Conservation (phyloP, 2,113 vertebrate species). For the Syngnathus scovelli region DNA sequence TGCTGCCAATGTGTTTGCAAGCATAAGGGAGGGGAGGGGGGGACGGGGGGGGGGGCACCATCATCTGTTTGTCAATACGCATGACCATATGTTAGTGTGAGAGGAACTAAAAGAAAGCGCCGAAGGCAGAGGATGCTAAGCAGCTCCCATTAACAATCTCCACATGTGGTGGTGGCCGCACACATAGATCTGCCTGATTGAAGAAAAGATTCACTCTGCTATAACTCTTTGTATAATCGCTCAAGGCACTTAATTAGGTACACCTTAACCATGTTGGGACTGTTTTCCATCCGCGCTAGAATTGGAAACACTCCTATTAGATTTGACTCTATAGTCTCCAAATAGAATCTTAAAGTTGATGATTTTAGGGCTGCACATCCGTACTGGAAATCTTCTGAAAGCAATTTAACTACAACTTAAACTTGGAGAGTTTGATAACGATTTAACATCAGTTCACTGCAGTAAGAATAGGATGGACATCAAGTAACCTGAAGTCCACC, state of each 20-base stretch:
- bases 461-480: neutral
- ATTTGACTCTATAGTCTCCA: neutral
- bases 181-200: constrained; percentile 34
- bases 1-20: constrained; percentile 38
- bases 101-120: constrained; percentile 39
- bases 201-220: constrained; percentile 8
- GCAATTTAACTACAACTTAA: neutral
- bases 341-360: neutral
- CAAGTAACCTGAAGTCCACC: neutral
- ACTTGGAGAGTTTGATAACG: neutral
- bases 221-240: neutral
- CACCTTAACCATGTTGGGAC: neutral
- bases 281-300: neutral
- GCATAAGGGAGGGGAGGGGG: constrained; percentile 5
- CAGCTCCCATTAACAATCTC: constrained; percentile 55
- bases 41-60: constrained; percentile 25
- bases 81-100: constrained; percentile 54
- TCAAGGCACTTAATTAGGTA: constrained; percentile 2
- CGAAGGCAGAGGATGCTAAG: constrained; percentile 46
- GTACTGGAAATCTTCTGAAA: neutral
- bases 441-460: neutral
- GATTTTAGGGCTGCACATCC: neutral
- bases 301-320: neutral
- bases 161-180: constrained; percentile 55
- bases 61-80: constrained; percentile 61